Conservation (phyloP, 2,797 vertebrate species). For the Rhodeus uyekii region DNA sequence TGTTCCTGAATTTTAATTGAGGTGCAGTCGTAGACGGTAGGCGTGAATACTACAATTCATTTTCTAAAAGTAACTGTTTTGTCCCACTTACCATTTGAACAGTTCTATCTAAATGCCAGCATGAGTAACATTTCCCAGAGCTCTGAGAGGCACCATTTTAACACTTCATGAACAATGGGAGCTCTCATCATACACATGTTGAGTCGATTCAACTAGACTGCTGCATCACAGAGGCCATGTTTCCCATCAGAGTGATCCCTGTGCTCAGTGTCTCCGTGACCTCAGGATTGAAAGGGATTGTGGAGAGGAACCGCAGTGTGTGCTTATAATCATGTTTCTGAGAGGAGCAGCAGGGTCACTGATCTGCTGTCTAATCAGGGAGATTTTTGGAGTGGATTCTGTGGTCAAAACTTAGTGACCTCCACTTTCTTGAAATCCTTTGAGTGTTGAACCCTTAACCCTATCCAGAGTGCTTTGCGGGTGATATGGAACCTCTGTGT, state of each 20-base stretch:
- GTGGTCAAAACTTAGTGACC: slow-evolving; percentile 16
- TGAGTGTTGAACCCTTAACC: slow-evolving; percentile 17
- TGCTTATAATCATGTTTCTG: slow-evolving; percentile 38
- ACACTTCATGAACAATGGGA: slow-evolving; percentile 20
- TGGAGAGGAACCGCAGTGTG: slow-evolving; percentile 10
- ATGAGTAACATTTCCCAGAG: slow-evolving; percentile 36
- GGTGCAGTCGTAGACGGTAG: background rate
- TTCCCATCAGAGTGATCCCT: slow-evolving; percentile 41
- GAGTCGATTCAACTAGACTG: slow-evolving; percentile 24
- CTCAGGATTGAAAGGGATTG: slow-evolving; percentile 30
- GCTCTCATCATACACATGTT: slow-evolving; percentile 40
- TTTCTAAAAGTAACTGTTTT: slow-evolving; percentile 23
- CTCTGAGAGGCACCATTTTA: slow-evolving; percentile 35
- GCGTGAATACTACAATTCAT: background rate
- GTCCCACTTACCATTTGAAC: slow-evolving; percentile 39
- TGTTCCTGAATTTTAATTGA: background rate
- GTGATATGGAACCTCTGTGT: background rate
- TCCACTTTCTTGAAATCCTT: slow-evolving; percentile 11
- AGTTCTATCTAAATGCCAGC: slow-evolving; percentile 47
- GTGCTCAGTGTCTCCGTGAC: slow-evolving; percentile 15
- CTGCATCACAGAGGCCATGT: slow-evolving; percentile 42
- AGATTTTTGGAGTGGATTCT: slow-evolving; percentile 27
- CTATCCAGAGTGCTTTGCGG: background rate
- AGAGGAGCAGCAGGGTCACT: slow-evolving; percentile 7
- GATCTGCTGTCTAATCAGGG: slow-evolving; percentile 36